phyloP scores from a whole-genome alignment of 1,140 invertebrate genomes.

The Bemisia tabaci region DNA sequence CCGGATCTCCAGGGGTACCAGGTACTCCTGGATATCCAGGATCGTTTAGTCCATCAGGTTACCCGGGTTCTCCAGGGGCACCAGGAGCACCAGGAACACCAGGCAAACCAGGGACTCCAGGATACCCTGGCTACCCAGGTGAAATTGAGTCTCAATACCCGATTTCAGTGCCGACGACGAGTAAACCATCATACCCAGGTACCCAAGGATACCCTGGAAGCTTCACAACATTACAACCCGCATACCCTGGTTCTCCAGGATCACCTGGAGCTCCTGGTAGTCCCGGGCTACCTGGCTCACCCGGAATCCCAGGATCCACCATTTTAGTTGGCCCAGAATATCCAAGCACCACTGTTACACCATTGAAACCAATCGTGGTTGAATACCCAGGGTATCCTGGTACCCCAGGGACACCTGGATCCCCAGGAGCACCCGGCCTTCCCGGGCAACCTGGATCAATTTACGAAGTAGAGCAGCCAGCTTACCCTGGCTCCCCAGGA shows the following conservation, averaged over 20 bases:
- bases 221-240: too few relatives aligned
- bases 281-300: conserved; percentile 9
- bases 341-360: conserved; percentile 20
- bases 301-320: conserved; percentile 16
- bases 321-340: conserved; percentile 14
- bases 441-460: conserved; percentile 6
- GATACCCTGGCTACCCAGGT: neutral
- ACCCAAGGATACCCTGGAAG: too few relatives aligned
- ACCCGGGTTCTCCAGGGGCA: neutral
- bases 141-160: too few relatives aligned
- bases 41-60: neutral
- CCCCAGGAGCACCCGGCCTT: conserved; percentile 2
- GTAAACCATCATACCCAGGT: too few relatives aligned
- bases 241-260: conserved; percentile 18
- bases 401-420: conserved; percentile 10
- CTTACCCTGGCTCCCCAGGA: conserved; percentile 21
- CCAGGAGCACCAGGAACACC: neutral
- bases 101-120: neutral
- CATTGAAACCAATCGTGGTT: conserved; percentile 12
- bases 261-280: conserved; percentile 24
- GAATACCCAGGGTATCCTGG: conserved; percentile 15
- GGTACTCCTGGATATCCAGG: conserved; percentile 15
- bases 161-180: too few relatives aligned
- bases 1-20: conserved; percentile 11
- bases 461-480: conserved; percentile 13